Conservation (phyloP, 2,797 vertebrate species). For the Sebastes oblongus region DNA sequence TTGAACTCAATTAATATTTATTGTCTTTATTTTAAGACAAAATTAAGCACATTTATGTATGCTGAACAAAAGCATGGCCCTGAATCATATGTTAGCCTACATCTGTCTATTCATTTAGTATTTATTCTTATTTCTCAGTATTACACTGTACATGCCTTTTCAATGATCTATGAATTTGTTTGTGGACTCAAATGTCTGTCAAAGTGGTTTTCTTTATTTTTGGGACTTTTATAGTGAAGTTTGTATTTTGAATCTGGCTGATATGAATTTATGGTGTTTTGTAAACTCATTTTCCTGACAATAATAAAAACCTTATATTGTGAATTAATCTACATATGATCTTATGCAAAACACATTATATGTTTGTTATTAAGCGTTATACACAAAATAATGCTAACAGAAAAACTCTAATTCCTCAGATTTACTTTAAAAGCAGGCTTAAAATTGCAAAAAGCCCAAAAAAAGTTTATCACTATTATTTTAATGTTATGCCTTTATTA, state of each 20-base stretch:
- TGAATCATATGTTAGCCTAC: background rate
- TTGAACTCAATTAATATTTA: background rate
- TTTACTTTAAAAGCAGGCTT: background rate
- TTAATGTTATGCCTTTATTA: background rate
- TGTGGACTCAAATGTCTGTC: background rate
- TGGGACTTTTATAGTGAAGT: background rate
- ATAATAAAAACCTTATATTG: background rate
- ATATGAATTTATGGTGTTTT: background rate
- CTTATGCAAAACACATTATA: background rate
- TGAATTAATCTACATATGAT: background rate
- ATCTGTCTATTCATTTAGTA: background rate
- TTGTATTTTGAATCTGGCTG: background rate
- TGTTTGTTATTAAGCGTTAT: background rate
- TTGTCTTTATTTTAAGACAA: background rate
- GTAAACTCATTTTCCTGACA: background rate
- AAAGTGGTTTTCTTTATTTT: background rate
- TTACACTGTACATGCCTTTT: background rate
- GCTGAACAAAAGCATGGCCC: background rate
- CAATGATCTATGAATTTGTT: background rate
- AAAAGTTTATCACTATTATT: background rate
- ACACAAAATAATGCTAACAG: background rate
- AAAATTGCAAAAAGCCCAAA: background rate
- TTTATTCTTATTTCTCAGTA: background rate
- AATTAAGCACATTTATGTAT: no score
- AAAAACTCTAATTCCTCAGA: background rate